Base-by-base conservation (phyloP, 1,140 invertebrate species). In the Anastatus disparis region DNA sequence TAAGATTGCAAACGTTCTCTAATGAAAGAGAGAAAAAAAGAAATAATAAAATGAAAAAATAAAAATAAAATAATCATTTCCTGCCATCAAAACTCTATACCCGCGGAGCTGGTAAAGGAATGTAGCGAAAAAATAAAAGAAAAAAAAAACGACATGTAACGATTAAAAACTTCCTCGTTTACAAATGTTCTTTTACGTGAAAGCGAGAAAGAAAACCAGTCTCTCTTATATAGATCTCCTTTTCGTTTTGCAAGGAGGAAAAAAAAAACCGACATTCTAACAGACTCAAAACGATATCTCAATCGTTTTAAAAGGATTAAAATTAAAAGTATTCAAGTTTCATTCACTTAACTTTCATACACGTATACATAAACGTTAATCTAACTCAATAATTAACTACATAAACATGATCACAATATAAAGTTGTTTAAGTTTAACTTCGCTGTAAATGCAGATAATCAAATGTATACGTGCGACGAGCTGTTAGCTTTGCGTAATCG, bases 31-130 rank as follows among this genome's bases (percentile, higher is more conserved):
- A n/a, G n/a, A n/a, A n/a, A n/a, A n/a, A n/a, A n/a, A n/a, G n/a
- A n/a, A n/a, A n/a, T n/a, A n/a, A n/a, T n/a, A n/a, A n/a, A n/a
- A n/a, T n/a, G 31, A 10, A 35, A 35, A 10, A 4, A 35, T 6
- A 35, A 17, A 62, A 62, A 22, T 62, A 61, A 68, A 38, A 61
- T 50, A 46, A 59, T 58, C 31, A 35, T 58, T 68, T 50, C 55
- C 40, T 17, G 53, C 22, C 44, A 9, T 64, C 53, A 55, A 55
- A 52, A 12, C 4, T 6, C 12, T 4, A 20, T 3, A 35, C 6
- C 13, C 27, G 12, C 9, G 4, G 17, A n/a, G n/a, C n/a, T n/a
- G n/a, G n/a, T n/a, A n/a, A n/a, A n/a, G n/a, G n/a, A 8, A 29
- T 55, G 31, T 6, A 35, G 31, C 4, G 31, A 6, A 35, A n/a